phyloP scores from a whole-genome alignment of 2,888 invertebrate species.

The Oscheius sp. region DNA sequence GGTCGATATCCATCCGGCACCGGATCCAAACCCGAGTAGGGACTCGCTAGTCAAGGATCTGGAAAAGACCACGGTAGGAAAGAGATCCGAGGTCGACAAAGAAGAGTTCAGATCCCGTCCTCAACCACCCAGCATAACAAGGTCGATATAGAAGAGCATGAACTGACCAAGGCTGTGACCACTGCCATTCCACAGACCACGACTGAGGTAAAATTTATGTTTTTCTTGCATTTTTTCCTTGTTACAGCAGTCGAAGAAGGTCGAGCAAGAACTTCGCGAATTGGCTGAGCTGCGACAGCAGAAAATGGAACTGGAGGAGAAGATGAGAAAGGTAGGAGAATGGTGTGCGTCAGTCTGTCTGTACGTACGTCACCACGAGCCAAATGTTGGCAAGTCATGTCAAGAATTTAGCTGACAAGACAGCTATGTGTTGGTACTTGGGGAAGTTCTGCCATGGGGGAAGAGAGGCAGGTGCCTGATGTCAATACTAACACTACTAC shows the following conservation, averaged over 20 bases:
- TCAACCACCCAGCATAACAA: conserved; percentile 3
- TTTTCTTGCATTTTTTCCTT: too few relatives aligned
- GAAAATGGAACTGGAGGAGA: background rate
- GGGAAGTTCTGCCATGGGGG: too few relatives aligned
- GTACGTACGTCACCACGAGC: background rate
- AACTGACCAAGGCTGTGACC: conserved; percentile 10
- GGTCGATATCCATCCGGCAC: conserved; percentile 49
- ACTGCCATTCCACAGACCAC: conserved; percentile 16
- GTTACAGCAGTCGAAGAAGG: background rate
- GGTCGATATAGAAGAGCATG: conserved; percentile 6
- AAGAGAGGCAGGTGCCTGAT: too few relatives aligned
- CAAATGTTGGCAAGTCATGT: too few relatives aligned
- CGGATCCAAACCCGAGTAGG: conserved; percentile 49
- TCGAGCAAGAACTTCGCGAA: background rate
- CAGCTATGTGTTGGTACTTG: too few relatives aligned
- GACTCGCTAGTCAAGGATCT: conserved; percentile 49
- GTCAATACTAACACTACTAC: too few relatives aligned
- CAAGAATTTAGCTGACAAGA: too few relatives aligned
- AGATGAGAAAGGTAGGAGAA: background rate
- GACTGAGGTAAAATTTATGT: background rate
- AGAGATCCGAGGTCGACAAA: background rate
- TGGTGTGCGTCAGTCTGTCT: too few relatives aligned
- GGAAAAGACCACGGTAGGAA: conserved; percentile 4
- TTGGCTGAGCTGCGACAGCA: background rate
- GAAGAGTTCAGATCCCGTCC: background rate